Base-by-base conservation (phyloP, 1,140 invertebrate genomes). In the Bombus waltoni region DNA sequence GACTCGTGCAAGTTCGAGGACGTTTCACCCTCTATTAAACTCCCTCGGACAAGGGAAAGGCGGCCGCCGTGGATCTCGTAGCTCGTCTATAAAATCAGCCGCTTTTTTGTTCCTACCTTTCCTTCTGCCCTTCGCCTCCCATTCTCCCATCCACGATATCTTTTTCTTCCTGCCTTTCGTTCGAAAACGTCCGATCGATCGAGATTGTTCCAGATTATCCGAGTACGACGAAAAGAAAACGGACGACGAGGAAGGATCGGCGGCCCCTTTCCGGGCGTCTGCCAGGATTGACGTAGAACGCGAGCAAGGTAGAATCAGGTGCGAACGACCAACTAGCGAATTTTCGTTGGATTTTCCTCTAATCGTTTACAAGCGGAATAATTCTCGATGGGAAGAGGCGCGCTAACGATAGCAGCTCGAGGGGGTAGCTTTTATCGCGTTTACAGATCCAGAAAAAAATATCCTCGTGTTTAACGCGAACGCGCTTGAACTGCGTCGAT, bases 11-110 rank as follows among this genome's bases (percentile, higher is more conserved):
- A 93, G 89, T 88, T 90, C 91, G 91, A 93, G 93, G 92, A 92
- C 88, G 93, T 95, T 95, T 95, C 94, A 95, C 94, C 94, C 95
- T 95, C 94, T 95, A 95, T 95, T 95, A 95, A 95, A 94, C 93
- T 93, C 92, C 93, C 93, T 92, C 90, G 92, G 92, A 95, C 94
- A 95, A 93, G 94, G 92, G 93, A 95, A 95, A 95, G 94, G 94
- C 94, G 94, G 94, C 92, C 89, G 91, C 80, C 85, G 88, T 85
- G 89, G 88, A 80, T 92, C 88, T 89, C 85, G 87, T 90, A 88
- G 87, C 90, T 89, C 89, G 89, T 89, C 92, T 88, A 92, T 94
- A 93, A 93, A 93, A 92, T 85, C 92, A 85, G 86, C 85, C 83
- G 85, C 84, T 71, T 89, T 89, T 85, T 85, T 75, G 70, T 88